These are phyloP conservation scores for Parnassius smintheus DNA, from an alignment of 2,888 invertebrate species.

Conservation along the genomic window DNA sequence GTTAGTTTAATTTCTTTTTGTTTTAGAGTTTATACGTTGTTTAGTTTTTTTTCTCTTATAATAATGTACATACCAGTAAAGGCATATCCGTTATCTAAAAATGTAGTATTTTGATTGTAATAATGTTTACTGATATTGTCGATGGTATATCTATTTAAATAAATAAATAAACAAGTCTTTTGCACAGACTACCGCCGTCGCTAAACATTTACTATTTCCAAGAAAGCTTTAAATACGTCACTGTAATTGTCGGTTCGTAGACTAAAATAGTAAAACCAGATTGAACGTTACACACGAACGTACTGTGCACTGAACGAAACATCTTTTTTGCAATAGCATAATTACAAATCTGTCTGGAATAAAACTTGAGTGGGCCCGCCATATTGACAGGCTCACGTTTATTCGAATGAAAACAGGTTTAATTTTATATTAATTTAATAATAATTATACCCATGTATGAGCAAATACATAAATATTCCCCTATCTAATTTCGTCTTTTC, in stretches of 20 bases:
- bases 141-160: no score
- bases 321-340: conserved; percentile 14
- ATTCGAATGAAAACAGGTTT: conserved; percentile 24
- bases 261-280: conserved; percentile 20
- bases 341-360: conserved; percentile 21
- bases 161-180: no score
- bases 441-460: background rate
- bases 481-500: background rate
- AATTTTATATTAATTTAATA: no score
- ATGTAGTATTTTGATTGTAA: no score
- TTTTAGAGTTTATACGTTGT: no score
- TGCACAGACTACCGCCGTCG: background rate
- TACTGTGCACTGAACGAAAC: conserved; percentile 16
- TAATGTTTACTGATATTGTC: no score
- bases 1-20: no score
- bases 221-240: conserved; percentile 20
- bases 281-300: conserved; percentile 1
- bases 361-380: conserved; percentile 21
- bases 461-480: background rate
- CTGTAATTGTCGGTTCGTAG: conserved; percentile 26
- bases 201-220: background rate
- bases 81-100: no score
- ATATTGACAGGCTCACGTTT: conserved; percentile 25
- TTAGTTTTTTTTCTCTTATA: no score
- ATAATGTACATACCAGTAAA: no score